These are phyloP conservation scores for Eupelmus urozonus DNA, from an alignment of 2,888 invertebrate species.

Conservation along the genomic window DNA sequence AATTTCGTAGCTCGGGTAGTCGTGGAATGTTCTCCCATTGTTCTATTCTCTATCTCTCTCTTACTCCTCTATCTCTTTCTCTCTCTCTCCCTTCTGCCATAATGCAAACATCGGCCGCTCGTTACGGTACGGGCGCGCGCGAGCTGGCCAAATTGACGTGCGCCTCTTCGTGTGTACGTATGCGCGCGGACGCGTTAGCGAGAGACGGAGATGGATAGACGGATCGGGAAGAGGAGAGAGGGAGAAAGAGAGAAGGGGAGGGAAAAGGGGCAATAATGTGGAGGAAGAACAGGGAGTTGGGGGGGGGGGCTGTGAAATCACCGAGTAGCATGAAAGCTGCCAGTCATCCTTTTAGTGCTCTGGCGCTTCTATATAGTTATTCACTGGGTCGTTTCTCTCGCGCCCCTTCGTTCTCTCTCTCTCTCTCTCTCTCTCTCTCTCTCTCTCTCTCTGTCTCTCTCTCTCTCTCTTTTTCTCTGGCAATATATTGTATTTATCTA, in stretches of 20 bases:
- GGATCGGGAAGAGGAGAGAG: background rate
- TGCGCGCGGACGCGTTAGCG: background rate
- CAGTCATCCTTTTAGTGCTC: slow-evolving; percentile 32
- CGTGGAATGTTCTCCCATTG: background rate
- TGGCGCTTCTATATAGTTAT: background rate
- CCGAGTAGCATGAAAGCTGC: slow-evolving; percentile 3
- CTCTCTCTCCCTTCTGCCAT: background rate
- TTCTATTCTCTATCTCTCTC: too few relatives aligned
- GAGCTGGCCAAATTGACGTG: slow-evolving; percentile 15
- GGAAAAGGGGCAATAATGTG: background rate
- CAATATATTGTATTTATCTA: too few relatives aligned
- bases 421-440: slow-evolving; percentile 7
- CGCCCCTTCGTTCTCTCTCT: background rate
- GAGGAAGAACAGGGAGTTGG: too few relatives aligned
- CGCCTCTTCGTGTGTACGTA: background rate
- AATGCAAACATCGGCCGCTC: slow-evolving; percentile 17
- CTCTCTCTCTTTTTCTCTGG: too few relatives aligned
- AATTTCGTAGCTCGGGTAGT: background rate
- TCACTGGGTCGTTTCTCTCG: background rate
- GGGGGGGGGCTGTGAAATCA: slow-evolving; percentile 3
- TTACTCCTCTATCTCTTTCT: background rate
- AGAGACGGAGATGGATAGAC: background rate
- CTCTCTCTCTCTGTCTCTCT: too few relatives aligned
- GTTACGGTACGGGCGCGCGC: slow-evolving; percentile 10
- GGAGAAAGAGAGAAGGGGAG: slow-evolving; percentile 4